phyloP scores from a whole-genome alignment of 1,140 invertebrate species.

The Mylabris phalerata region DNA sequence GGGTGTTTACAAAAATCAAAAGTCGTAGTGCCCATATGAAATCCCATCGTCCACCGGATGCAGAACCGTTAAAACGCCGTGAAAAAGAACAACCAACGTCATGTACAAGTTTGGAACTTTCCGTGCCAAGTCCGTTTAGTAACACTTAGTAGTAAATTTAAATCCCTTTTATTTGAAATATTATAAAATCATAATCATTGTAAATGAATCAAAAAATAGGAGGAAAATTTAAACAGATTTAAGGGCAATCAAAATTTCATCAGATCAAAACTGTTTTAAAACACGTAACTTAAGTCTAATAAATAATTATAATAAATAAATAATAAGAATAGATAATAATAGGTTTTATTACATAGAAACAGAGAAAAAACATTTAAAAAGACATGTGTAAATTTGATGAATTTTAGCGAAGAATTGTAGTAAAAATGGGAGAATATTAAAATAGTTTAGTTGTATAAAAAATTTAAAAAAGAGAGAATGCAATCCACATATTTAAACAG shows the following conservation, averaged over 20 bases:
- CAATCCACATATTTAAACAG: constrained; percentile 40
- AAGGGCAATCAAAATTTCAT: constrained; percentile 36
- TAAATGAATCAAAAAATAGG: too few relatives aligned
- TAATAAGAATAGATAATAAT: background rate
- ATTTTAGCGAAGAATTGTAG: background rate
- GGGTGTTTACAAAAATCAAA: constrained; percentile 95
- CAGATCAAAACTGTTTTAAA: constrained; percentile 27
- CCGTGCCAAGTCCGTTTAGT: constrained; percentile 40
- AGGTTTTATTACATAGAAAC: constrained; percentile 17
- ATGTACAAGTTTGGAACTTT: constrained; percentile 32
- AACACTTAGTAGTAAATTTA: constrained; percentile 31
- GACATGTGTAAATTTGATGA: constrained; percentile 12
- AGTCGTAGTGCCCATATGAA: constrained; percentile 98
- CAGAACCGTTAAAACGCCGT: constrained; percentile 47
- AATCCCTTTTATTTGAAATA: constrained; percentile 5
- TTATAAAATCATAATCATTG: constrained; percentile 21
- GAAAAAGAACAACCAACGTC: constrained; percentile 28
- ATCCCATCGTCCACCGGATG: constrained; percentile 79
- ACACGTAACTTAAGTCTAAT: constrained; percentile 14
- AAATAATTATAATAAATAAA: constrained; percentile 3
- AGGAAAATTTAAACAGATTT: constrained; percentile 18
- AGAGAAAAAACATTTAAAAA: constrained; percentile 12
- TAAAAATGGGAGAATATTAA: constrained; percentile 3
- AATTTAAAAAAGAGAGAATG: constrained; percentile 35
- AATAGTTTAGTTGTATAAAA: constrained; percentile 1